Percentiles rank a stretch among this genome's conserved stretches.
phyloP scores from a whole-genome alignment of 2,888 invertebrate genomes.

The Dione juno region DNA sequence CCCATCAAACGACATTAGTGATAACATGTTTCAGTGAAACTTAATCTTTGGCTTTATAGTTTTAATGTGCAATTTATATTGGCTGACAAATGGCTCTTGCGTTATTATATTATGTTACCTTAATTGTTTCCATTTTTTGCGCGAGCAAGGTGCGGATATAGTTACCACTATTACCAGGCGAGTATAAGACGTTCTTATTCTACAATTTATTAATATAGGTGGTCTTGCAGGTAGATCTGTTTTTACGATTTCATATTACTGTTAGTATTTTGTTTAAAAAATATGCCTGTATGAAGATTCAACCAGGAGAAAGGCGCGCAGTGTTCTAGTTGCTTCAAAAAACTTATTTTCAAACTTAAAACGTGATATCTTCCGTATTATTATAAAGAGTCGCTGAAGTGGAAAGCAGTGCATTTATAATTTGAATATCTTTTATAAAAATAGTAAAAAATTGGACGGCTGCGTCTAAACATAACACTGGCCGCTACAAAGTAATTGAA shows the following conservation, averaged over 20 bases:
- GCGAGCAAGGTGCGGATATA: constrained; percentile 79
- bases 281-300: background rate
- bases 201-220: constrained; percentile 52
- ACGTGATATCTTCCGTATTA: constrained; percentile 27
- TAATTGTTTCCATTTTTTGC: constrained; percentile 82
- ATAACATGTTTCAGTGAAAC: constrained; percentile 60
- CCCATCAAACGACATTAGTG: constrained; percentile 63
- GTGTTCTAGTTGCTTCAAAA: constrained; percentile 5
- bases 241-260: constrained; percentile 25
- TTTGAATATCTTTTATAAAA: constrained; percentile 47
- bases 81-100: constrained; percentile 64
- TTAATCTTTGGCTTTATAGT: constrained; percentile 66
- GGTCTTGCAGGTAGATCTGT: constrained; percentile 45
- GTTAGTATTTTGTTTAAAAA: constrained; percentile 9
- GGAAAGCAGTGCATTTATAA: constrained; percentile 46
- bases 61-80: constrained; percentile 71
- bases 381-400: constrained; percentile 36
- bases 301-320: background rate
- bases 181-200: constrained; percentile 49
- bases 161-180: constrained; percentile 53
- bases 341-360: constrained; percentile 23
- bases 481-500: constrained; percentile 44
- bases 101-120: constrained; percentile 64
- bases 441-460: constrained; percentile 37
- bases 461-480: constrained; percentile 31